phyloP scores from a whole-genome alignment of 2,113 vertebrate genomes.

The Solea solea region DNA sequence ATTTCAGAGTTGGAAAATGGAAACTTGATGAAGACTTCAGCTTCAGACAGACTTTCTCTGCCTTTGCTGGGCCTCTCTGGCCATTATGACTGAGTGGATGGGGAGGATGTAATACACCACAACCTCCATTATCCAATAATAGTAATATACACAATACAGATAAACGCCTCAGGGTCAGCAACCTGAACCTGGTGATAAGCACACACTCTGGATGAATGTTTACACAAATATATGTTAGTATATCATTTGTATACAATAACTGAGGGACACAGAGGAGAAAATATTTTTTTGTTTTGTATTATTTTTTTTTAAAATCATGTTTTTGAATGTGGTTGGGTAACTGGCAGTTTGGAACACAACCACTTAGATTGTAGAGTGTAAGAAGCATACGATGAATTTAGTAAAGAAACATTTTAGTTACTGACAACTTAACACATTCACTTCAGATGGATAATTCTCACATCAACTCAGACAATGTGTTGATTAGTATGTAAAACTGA shows the following conservation, averaged over 20 bases:
- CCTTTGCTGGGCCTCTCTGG: constrained; percentile 21
- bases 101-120: constrained; percentile 35
- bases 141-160: constrained; percentile 16
- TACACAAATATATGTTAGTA: too few species aligned
- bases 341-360: background rate
- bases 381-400: too few species aligned
- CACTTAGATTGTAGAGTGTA: too few species aligned
- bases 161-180: constrained; percentile 19
- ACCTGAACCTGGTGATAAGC: constrained; percentile 26
- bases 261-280: too few species aligned
- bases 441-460: too few species aligned
- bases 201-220: background rate
- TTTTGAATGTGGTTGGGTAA: background rate
- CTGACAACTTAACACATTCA: too few species aligned
- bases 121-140: constrained; percentile 43
- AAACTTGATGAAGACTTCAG: constrained; percentile 63
- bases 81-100: constrained; percentile 25
- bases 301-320: too few species aligned
- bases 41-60: constrained; percentile 33
- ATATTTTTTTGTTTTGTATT: too few species aligned
- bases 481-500: too few species aligned
- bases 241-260: too few species aligned
- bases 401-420: too few species aligned
- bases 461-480: too few species aligned
- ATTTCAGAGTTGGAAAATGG: constrained; percentile 56